Evolutionary conservation across 2,888 invertebrate genomes (phyloP), one percentile per base, ranked within the genome.

Genomic region (Tetragonula carbonaria): DNA sequence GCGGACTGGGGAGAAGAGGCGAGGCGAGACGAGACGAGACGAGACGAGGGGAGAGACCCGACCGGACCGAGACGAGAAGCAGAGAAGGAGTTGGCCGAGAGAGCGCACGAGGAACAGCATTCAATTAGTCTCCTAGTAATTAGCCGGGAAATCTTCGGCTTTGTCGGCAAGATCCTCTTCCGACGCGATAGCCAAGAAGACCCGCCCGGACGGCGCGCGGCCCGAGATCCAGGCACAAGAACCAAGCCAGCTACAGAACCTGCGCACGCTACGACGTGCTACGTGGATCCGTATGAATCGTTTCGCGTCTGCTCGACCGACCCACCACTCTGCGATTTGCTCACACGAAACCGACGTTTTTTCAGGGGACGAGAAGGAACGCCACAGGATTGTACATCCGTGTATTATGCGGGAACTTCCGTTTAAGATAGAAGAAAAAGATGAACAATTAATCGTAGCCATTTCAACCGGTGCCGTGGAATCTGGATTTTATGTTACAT

Each of bases 121-220:
- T 94, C 94, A 94, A 94, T 94, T 94, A 94, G 94, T 93, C 93
- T 92, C 92, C 91, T 92, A 92, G 94, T 94, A 94, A 94, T 94
- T 94, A 94, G 94, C 94, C 93, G 94, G 94, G 94, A 94, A 94
- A 94, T 94, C 93, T 94, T 93, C 88, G 90, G 90, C 90, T 90
- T 90, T 91, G 91, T 91, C 91, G 91, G 91, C 91, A 83, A 91
- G 91, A 92, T 92, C 90, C 91, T 91, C 91, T 90, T 91, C 92
- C 70, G 88, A 90, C 88, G 91, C 92, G 89, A 91, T 90, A 90
- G 91, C 86, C 88, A 74, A 85, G 57, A 74, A 85, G 57, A 59
- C 57, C 57, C 57, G 57, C 57, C 57, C 57, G n/a, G n/a, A 23
- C 57, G 57, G 53, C 50, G 38, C 38, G 38, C 38, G 51, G 81